Conservation (phyloP, 2,113 vertebrate genomes). For the Bungarus multicinctus region DNA sequence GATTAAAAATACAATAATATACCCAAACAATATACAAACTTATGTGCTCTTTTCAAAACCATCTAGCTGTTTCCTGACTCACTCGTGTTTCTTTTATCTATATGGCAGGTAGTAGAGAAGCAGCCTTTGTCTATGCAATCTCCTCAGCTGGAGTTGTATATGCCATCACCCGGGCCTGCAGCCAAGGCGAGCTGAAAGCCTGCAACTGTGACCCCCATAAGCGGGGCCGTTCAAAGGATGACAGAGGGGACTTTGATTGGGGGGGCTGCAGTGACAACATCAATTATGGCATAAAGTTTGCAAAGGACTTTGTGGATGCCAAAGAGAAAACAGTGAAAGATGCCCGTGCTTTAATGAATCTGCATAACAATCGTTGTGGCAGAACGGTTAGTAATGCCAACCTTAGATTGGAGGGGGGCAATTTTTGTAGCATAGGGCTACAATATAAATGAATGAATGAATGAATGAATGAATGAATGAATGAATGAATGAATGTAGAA, state of each 20-base stretch:
- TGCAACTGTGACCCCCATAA: constrained; percentile 93
- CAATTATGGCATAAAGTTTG: constrained; percentile 93
- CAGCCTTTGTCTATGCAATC: constrained; percentile 95
- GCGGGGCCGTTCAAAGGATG: constrained; percentile 82
- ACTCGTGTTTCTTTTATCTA: background rate
- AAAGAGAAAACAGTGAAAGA: constrained; percentile 94
- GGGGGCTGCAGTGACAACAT: constrained; percentile 98
- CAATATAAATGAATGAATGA: background rate
- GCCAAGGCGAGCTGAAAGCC: constrained; percentile 91
- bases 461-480: background rate
- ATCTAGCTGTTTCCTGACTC: rapidly evolving
- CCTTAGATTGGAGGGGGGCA: background rate
- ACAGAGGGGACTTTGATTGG: constrained; percentile 93
- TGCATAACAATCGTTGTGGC: constrained; percentile 97
- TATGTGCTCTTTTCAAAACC: background rate
- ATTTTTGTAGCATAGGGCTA: background rate
- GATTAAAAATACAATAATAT: background rate
- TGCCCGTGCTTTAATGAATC: constrained; percentile 95
- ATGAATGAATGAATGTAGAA: background rate
- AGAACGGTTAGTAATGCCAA: constrained; percentile 81
- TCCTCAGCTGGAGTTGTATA: constrained; percentile 96
- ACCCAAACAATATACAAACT: background rate
- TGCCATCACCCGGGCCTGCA: constrained; percentile 92
- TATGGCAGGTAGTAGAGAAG: constrained; percentile 88
- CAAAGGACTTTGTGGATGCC: constrained; percentile 94